Evolutionary conservation across 2,888 invertebrate genomes (phyloP), one percentile per base, ranked within the genome.

Genomic region (Keiferia lycopersicella): DNA sequence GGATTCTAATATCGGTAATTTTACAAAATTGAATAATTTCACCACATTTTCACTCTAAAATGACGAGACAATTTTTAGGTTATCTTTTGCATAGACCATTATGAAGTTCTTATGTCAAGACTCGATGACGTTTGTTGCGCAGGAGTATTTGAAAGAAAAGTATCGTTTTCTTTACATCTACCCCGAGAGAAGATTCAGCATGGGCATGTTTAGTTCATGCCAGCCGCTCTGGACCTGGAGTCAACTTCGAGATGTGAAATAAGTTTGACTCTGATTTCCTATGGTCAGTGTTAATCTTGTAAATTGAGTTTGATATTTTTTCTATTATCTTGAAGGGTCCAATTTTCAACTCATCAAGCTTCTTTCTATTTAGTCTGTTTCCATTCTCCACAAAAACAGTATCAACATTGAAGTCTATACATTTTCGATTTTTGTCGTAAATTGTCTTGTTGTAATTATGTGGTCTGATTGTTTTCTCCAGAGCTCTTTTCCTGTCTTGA

Each of bases 381-480:
- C 76, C 76, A 65, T 79, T 76, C 60, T 77, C 77, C 0, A 77
- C 72, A 69, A 53, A 72, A 30, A 76, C 69, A 0, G 4, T 62
- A 30, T 30, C 71, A 62, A 66, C 66, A 14, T 73, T 68, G 1
- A 72, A 69, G 8, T 72, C 62, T 26, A 12, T 22, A 0, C 69
- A 0, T 70, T 53, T 69, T 64, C 71, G 45, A 51, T 67, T 68
- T 66, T 65, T 69, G 34, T 75, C 72, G 50, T 39, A 65, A 20
- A 62, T 2, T 45, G 4, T 65, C 57, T 73, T 73, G 41, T 75
- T 74, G 45, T 73, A 71, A 1, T 73, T 67, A 63, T 76, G 74
- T 63, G 72, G 73, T 66, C 64, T 72, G 10, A 73, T 69, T 57
- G 69, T 68, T 59, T 69, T 77, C 61, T 73, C 67, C 0, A 75